Evolutionary conservation across 2,113 vertebrate species (phyloP).

Genomic region (Scomber colias): DNA sequence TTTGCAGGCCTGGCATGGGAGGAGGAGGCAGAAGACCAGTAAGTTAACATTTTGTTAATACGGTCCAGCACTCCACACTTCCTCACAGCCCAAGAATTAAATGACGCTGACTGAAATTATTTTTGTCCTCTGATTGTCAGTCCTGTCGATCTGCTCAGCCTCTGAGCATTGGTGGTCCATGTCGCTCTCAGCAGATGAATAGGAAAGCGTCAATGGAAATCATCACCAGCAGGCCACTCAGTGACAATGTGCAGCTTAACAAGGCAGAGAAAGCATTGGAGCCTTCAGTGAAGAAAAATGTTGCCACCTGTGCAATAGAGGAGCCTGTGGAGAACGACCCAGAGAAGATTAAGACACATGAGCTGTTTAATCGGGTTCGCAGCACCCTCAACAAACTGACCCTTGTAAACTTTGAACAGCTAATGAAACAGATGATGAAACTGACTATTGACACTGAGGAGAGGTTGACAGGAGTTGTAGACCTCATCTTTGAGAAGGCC

Average conservation of each 20-base stretch:
- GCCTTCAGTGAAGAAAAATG: conserved; percentile 86
- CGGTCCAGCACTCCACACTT: not conserved
- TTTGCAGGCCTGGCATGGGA: conserved; percentile 86
- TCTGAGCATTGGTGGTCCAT: conserved; percentile 85
- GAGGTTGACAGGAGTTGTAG: conserved; percentile 96
- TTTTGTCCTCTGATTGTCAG: not conserved
- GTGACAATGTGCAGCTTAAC: conserved; percentile 95
- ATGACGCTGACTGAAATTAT: not conserved
- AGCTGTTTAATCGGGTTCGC: conserved; percentile 93
- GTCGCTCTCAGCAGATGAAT: conserved; percentile 92
- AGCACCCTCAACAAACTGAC: conserved; percentile 98
- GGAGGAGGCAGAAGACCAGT: conserved; percentile 88
- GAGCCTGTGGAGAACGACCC: conserved; percentile 81
- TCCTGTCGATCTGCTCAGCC: conserved; percentile 80
- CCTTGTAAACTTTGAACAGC: conserved; percentile 97
- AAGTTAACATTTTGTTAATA: conserved; percentile 56
- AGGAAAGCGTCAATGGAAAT: conserved; percentile 95
- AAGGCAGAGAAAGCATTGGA: conserved; percentile 98
- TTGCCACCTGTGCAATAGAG: conserved; percentile 13
- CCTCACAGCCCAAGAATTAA: not conserved
- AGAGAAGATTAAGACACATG: conserved; percentile 89
- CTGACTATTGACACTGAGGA: conserved; percentile 97
- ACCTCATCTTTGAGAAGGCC: conserved; percentile 98
- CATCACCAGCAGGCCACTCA: conserved; percentile 91
- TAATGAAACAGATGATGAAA: conserved; percentile 98